phyloP scores from a whole-genome alignment of 2,797 vertebrate genomes.

The Dryobates pubescens region DNA sequence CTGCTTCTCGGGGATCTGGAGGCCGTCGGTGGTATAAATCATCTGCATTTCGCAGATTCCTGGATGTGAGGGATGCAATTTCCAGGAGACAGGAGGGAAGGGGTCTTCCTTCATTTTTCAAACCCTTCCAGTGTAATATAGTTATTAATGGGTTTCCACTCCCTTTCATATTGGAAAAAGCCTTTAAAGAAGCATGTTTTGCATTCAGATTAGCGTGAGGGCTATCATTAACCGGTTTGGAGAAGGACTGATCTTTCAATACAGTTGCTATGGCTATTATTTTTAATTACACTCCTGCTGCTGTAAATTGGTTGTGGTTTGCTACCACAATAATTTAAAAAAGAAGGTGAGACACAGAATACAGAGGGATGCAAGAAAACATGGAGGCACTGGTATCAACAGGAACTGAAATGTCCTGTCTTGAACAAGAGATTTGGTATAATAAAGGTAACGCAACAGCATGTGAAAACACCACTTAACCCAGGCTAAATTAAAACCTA shows the following conservation, averaged over 20 bases:
- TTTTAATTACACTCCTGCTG: slow-evolving; percentile 74
- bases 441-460: background rate
- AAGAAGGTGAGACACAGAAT: background rate
- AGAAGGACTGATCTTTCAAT: slow-evolving; percentile 60
- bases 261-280: slow-evolving; percentile 68
- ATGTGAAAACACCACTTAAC: background rate
- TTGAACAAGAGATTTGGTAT: background rate
- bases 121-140: slow-evolving; percentile 44
- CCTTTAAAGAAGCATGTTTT: slow-evolving; percentile 10
- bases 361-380: slow-evolving; percentile 13
- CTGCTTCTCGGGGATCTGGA: slow-evolving; percentile 28
- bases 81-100: background rate
- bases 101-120: slow-evolving; percentile 50
- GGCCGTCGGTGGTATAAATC: slow-evolving; percentile 41
- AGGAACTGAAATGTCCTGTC: background rate
- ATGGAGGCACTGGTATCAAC: background rate
- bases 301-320: slow-evolving; percentile 50
- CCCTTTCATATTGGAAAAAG: slow-evolving; percentile 39
- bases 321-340: slow-evolving; percentile 36
- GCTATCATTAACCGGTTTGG: slow-evolving; percentile 9
- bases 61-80: slow-evolving; percentile 39
- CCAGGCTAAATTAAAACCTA: slow-evolving; percentile 7
- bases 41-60: slow-evolving; percentile 45
- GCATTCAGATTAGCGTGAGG: slow-evolving; percentile 61
- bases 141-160: slow-evolving; percentile 56